Evolutionary conservation across 1,140 invertebrate species (phyloP).

Genomic region (Dufourea novaeangliae): DNA sequence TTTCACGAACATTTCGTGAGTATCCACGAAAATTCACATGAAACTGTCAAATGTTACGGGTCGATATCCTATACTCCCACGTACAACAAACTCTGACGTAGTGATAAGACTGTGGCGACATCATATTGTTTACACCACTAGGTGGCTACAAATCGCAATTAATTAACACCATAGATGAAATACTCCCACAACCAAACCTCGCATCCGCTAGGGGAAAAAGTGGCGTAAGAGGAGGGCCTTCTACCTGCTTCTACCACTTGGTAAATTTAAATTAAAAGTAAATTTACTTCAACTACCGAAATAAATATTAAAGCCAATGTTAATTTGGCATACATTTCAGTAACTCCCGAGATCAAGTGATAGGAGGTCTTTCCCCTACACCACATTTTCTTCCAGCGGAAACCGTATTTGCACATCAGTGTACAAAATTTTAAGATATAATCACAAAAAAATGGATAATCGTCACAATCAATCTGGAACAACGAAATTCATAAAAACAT

Average conservation of each 20-base stretch:
- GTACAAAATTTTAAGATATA: background rate
- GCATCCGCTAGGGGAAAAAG: too few relatives aligned
- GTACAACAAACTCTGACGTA: background rate
- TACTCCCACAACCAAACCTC: too few relatives aligned
- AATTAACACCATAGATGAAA: background rate
- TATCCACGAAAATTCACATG: background rate
- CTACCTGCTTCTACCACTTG: too few relatives aligned
- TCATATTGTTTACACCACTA: background rate
- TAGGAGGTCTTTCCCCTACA: too few relatives aligned
- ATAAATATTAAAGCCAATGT: too few relatives aligned
- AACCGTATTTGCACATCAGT: too few relatives aligned
- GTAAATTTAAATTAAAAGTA: too few relatives aligned
- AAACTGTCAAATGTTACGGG: slow-evolving; percentile 47
- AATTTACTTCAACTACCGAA: too few relatives aligned
- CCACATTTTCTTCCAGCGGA: too few relatives aligned
- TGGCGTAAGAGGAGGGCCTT: too few relatives aligned
- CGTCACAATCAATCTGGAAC: background rate
- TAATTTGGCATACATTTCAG: too few relatives aligned
- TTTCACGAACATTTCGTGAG: background rate
- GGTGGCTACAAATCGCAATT: background rate
- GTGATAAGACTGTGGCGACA: slow-evolving; percentile 5
- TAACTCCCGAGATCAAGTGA: too few relatives aligned
- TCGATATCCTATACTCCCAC: slow-evolving; percentile 45
- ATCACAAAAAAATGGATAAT: background rate
- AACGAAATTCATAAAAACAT: background rate